phyloP scores from a whole-genome alignment of 2,797 vertebrate genomes.

The Meda fulgida region DNA sequence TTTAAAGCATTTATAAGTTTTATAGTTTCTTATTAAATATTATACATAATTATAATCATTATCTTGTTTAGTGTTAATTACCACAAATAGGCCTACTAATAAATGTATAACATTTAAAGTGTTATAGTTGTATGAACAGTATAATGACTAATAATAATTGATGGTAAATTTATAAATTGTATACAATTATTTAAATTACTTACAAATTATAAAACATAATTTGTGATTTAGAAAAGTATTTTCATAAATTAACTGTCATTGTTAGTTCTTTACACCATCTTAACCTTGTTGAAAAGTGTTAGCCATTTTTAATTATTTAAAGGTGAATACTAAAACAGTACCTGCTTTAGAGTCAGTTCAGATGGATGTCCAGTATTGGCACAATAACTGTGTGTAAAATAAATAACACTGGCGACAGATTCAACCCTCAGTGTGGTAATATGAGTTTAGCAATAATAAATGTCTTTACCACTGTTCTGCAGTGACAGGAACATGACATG shows the following conservation, averaged over 20 bases:
- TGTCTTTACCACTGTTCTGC: conserved; percentile 4
- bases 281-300: neutral
- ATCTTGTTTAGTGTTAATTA: neutral
- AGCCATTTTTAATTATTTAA: neutral
- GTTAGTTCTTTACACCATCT: neutral
- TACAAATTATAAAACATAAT: neutral
- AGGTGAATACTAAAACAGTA: neutral
- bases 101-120: neutral
- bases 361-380: neutral
- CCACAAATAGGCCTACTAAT: neutral
- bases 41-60: neutral
- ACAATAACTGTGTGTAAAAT: neutral
- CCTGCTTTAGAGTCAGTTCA: neutral
- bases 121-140: neutral
- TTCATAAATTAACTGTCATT: neutral
- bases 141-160: neutral
- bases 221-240: neutral
- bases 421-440: neutral
- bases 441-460: neutral
- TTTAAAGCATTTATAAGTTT: neutral
- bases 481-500: conserved; percentile 31
- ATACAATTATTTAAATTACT: neutral
- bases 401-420: neutral
- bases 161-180: neutral
- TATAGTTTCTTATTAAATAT: neutral